Conservation (phyloP, 2,888 invertebrate genomes). For the Pristionchus maxplancki region DNA sequence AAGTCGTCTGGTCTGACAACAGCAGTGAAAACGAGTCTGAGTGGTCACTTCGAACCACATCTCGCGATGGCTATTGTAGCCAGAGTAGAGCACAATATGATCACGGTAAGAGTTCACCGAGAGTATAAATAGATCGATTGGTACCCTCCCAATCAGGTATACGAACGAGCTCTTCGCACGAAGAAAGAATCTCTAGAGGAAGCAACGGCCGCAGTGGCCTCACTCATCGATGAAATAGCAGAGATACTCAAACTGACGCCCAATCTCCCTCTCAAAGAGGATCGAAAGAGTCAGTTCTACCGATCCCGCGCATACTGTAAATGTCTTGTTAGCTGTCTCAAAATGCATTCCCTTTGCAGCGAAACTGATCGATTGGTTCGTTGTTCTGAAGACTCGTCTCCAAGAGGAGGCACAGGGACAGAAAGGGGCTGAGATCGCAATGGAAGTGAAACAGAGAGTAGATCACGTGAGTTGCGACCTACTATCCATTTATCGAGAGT, state of each 20-base stretch:
- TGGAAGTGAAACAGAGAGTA: constrained; percentile 50
- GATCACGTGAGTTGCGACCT: constrained; percentile 41
- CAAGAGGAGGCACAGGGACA: constrained; percentile 43
- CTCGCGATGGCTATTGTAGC: constrained; percentile 48
- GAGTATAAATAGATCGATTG: background rate
- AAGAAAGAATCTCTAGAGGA: constrained; percentile 8
- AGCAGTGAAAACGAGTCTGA: background rate
- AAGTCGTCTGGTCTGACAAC: constrained; percentile 9
- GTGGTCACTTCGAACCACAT: constrained; percentile 36
- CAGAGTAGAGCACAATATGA: constrained; percentile 34
- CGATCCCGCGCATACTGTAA: background rate
- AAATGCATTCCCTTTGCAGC: background rate
- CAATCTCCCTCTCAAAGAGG: constrained; percentile 44
- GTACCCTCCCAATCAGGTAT: background rate
- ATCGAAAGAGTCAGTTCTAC: constrained; percentile 41
- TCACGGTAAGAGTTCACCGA: constrained; percentile 36
- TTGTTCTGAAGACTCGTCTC: constrained; percentile 30
- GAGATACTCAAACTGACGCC: constrained; percentile 48
- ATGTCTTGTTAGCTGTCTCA: too few species aligned
- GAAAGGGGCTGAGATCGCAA: constrained; percentile 42
- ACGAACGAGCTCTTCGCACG: constrained; percentile 35
- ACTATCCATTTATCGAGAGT: background rate
- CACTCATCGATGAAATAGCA: constrained; percentile 27
- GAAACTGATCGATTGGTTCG: constrained; percentile 48
- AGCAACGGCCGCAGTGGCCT: background rate